phyloP scores from a whole-genome alignment of 1,140 invertebrate species.

The Physella acuta region DNA sequence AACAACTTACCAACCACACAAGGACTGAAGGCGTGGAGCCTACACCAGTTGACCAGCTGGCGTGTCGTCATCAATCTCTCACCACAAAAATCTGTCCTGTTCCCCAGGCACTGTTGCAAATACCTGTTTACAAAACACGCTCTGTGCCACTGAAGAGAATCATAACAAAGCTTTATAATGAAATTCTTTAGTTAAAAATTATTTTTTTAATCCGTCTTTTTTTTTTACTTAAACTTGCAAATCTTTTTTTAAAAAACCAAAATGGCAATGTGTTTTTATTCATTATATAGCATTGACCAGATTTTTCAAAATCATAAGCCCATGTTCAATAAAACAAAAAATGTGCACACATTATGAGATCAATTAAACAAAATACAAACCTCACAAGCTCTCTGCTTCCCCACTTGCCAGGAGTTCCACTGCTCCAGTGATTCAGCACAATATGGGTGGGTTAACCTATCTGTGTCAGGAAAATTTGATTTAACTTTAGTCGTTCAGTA shows the following conservation, averaged over 20 bases:
- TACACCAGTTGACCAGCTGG: conserved; percentile 13
- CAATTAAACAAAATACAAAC: background rate
- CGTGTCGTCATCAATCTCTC: conserved; percentile 7
- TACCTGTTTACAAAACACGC: conserved; percentile 9
- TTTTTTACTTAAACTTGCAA: too few relatives aligned
- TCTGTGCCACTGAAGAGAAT: conserved; percentile 13
- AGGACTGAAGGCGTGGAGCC: conserved; percentile 16
- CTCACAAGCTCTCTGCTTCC: conserved; percentile 14
- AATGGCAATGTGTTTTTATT: too few relatives aligned
- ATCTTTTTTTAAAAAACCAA: too few relatives aligned
- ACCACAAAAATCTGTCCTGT: background rate
- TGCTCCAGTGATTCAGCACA: conserved; percentile 15
- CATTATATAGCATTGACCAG: too few relatives aligned
- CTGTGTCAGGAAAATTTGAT: background rate
- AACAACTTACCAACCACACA: background rate
- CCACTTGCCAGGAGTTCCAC: conserved; percentile 8
- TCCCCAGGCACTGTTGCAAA: background rate
- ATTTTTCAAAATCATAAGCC: too few relatives aligned
- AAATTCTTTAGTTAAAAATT: too few relatives aligned
- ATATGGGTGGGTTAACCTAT: conserved; percentile 17
- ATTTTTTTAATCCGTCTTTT: too few relatives aligned
- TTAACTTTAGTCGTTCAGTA: too few relatives aligned
- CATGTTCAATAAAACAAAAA: background rate
- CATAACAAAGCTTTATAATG: too few relatives aligned
- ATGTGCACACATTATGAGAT: background rate